Evolutionary conservation across 2,113 vertebrate species (phyloP).

Genomic region (Zosterops hypoxanthus): DNA sequence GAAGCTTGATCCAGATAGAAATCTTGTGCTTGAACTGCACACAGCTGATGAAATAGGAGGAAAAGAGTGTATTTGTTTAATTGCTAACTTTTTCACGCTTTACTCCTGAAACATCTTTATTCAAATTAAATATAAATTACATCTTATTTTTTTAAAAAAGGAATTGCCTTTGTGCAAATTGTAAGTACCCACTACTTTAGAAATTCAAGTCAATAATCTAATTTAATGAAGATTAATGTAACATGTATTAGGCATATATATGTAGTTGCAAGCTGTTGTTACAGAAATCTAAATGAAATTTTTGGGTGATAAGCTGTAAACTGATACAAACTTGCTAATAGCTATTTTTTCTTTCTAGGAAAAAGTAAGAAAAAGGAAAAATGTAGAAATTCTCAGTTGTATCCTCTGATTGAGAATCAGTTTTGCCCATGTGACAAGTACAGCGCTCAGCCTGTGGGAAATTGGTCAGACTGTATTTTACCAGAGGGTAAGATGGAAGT

Average conservation of each 20-base stretch:
- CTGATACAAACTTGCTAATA: not conserved
- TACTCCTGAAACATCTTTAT: not conserved
- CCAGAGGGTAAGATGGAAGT: constrained; percentile 83
- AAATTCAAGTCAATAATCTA: not conserved
- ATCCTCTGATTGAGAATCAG: constrained; percentile 94
- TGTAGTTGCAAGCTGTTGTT: not conserved
- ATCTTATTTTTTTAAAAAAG: not conserved
- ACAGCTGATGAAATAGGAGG: not conserved
- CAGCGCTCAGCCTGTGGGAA: constrained; percentile 93
- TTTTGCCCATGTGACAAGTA: constrained; percentile 97
- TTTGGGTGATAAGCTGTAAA: not conserved
- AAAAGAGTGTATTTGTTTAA: not conserved
- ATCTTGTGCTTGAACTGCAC: not conserved
- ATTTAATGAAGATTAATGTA: not conserved
- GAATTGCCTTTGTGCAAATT: not conserved
- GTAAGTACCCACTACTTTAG: not conserved
- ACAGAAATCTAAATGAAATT: not conserved
- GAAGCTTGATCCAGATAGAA: not conserved
- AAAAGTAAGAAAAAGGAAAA: constrained; percentile 97
- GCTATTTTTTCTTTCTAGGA: constrained; percentile 74
- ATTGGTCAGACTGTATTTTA: constrained; percentile 97
- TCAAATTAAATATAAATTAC: not conserved
- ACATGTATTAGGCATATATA: not conserved
- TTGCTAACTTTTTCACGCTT: not conserved
- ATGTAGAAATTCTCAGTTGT: constrained; percentile 92